phyloP scores from a whole-genome alignment of 2,113 vertebrate genomes.

The Pheucticus melanocephalus region DNA sequence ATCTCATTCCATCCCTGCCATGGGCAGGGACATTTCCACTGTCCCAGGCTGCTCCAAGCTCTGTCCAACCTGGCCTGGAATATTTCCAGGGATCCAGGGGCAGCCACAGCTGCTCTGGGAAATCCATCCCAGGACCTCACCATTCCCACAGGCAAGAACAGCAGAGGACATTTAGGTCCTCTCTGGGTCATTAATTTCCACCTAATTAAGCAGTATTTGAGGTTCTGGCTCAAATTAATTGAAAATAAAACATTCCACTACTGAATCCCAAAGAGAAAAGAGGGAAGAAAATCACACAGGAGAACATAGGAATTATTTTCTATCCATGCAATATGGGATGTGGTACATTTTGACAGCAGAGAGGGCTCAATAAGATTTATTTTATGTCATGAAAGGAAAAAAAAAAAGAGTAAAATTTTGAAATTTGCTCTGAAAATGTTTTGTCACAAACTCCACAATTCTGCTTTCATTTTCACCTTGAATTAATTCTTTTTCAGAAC shows the following conservation, averaged over 20 bases:
- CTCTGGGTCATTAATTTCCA: background rate
- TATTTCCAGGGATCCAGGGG: background rate
- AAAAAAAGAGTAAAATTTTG: background rate
- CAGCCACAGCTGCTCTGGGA: background rate
- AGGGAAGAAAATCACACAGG: background rate
- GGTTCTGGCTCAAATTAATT: background rate
- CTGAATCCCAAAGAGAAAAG: background rate
- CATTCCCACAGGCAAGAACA: background rate
- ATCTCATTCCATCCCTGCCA: background rate
- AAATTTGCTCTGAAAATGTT: background rate
- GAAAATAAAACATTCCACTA: background rate
- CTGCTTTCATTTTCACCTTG: background rate
- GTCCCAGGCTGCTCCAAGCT: background rate
- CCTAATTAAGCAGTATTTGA: background rate
- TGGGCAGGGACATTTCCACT: background rate
- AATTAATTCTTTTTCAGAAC: background rate
- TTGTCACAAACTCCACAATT: background rate
- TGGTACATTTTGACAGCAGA: background rate
- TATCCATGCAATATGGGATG: background rate
- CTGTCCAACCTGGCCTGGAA: rapidly evolving
- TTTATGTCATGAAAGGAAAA: background rate
- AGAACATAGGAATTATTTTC: background rate
- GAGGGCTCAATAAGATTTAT: background rate
- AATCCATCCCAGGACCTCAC: background rate
- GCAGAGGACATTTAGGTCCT: background rate